Base-by-base conservation (phyloP, 2,797 vertebrate genomes). In the Galagoides demidoff region DNA sequence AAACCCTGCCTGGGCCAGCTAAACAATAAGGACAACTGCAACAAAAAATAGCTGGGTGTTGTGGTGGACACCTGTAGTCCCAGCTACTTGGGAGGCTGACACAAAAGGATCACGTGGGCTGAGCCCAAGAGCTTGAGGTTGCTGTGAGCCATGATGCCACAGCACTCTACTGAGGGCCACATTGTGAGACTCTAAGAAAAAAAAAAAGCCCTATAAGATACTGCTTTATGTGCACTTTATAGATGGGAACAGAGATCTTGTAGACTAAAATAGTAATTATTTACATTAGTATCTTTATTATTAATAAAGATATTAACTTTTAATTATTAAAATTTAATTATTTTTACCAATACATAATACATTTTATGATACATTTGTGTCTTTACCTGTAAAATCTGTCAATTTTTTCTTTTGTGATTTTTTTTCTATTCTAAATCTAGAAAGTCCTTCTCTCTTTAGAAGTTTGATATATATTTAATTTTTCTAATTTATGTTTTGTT, bases 381-480 rank as follows among this genome's bases (percentile, higher is more conserved):
- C 4, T 83, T 81, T 55, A 57, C 27, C 68, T 63, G 55, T 84
- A 14, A 64, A 84, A 73, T 85, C 23, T 39, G 8, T 27, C 79
- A 89, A 17, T 79, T 7, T 39, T 85, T 78, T 78, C 63, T 89
- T 78, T 39, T 85, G 73, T 64, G 73, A 73, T 79, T 78, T 55
- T 55, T 94, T 71, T 92, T 12, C 37, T 89, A 7, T 74, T 85
- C 25, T 85, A 66, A 92, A 85, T 71, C 73, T 64, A 79, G 27
- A 61, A 57, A 70, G 4, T 29, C 27, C 29, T 79, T 76, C 9
- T 79, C 13, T 85, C 31, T 57, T 89, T 45, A 49, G 31, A 59
- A 1, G 8, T 73, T 95, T 85, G 78, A 74, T 66, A 73, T 2
- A 27, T 57, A 59, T 25, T 74, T 73, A 86, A 87, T 61, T 73